Evolutionary conservation across 2,888 invertebrate genomes (phyloP).

Genomic region (Synergus umbraculus): DNA sequence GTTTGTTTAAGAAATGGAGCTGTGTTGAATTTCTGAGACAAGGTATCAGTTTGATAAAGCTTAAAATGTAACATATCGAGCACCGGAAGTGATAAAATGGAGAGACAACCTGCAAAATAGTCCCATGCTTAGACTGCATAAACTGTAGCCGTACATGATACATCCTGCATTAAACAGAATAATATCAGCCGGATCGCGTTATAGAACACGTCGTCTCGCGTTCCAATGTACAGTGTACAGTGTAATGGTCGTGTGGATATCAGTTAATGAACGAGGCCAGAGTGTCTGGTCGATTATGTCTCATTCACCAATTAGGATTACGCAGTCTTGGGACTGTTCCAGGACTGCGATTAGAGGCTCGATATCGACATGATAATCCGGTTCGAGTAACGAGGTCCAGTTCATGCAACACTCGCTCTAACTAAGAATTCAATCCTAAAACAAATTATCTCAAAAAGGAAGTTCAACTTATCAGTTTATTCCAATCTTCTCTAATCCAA

Average conservation of each 20-base stretch:
- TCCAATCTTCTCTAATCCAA: background rate
- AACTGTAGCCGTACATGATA: conserved; percentile 33
- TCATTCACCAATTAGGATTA: conserved; percentile 62
- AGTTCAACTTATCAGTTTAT: background rate
- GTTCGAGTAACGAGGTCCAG: background rate
- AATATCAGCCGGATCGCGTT: conserved; percentile 31
- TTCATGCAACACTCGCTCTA: background rate
- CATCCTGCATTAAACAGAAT: conserved; percentile 41
- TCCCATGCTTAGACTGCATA: conserved; percentile 39
- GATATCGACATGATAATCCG: conserved; percentile 9
- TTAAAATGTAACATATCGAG: conserved; percentile 32
- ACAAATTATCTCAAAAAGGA: background rate
- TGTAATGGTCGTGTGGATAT: conserved; percentile 57
- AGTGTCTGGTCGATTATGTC: conserved; percentile 60
- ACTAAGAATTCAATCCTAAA: background rate
- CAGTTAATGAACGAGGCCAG: conserved; percentile 60
- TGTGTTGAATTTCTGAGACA: conserved; percentile 20
- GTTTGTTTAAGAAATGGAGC: background rate
- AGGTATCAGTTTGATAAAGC: conserved; percentile 11
- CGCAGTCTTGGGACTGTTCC: conserved; percentile 44
- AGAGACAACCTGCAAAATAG: conserved; percentile 40
- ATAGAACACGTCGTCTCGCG: conserved; percentile 14
- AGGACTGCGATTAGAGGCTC: conserved; percentile 33
- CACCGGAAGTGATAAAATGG: conserved; percentile 37
- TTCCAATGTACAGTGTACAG: conserved; percentile 51